Base-by-base conservation (phyloP, 2,797 vertebrate genomes). In the Manis javanica region DNA sequence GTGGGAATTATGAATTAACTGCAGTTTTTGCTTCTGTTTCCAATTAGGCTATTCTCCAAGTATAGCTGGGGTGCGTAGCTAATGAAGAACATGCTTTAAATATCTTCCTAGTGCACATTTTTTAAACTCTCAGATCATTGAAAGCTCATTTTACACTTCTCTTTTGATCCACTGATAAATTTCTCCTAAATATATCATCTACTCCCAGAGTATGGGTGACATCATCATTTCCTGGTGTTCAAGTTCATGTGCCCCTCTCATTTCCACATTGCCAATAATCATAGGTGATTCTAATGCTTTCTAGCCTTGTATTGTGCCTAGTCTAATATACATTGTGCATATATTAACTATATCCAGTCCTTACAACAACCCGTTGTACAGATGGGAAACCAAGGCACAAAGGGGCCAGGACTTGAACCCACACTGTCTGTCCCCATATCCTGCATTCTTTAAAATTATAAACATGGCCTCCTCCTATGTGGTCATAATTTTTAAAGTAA, bases 21-120 rank as follows among this genome's bases (percentile, higher is more conserved):
- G 63, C 14, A 94, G 79, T 89, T 89, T 82, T 84, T 94, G 7
- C 34, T 68, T 96, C 63, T 97, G 88, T 88, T 96, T 92, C 82
- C 49, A 78, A 96, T 96, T 55, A 61, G 57, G 23, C 1, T 72
- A 29, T 92, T 96, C 75, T 87, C 93, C 16, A 90, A 72, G 68
- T 75, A 87, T 24, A 59, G 42, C 46, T 64, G 12, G 83, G 29
- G 29, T 96, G n/a, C 91, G 24, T 55, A 31, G 55, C 78, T 94
- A 95, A 96, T 71, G 77, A 88, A 78, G 57, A 84, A 87, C 74
- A 82, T 64, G 7, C 74, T 86, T 96, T 82, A 55, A 74, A 61
- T 83, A 49, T 95, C 90, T 92, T 90, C 88, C 66, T 55, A 71
- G 83, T 85, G 66, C n/a, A 77, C 85, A 55, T n/a, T 72, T 85